Evolutionary conservation across 2,797 vertebrate species (phyloP).

Genomic region (Oophaga sylvatica): DNA sequence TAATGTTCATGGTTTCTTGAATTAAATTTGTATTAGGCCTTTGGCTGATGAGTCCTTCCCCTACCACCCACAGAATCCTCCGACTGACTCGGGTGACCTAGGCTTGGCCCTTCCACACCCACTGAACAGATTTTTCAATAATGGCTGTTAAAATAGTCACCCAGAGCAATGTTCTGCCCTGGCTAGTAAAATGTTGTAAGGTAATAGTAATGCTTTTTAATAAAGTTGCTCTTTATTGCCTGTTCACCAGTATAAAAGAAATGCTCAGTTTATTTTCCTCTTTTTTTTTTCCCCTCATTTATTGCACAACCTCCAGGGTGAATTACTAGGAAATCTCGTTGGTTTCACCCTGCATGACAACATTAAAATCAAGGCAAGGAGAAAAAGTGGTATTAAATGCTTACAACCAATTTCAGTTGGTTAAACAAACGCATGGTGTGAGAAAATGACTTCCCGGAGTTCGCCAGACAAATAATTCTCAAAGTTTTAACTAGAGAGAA

Average conservation of each 20-base stretch:
- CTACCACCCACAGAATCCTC: slow-evolving; percentile 23
- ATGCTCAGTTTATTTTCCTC: slow-evolving; percentile 60
- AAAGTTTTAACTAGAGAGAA: slow-evolving; percentile 58
- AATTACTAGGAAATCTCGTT: slow-evolving; percentile 59
- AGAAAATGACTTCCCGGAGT: slow-evolving; percentile 56
- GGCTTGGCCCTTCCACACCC: slow-evolving; percentile 53
- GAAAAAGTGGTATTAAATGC: slow-evolving; percentile 60
- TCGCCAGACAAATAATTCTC: slow-evolving; percentile 57
- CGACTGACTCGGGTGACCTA: slow-evolving; percentile 41
- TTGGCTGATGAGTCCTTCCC: slow-evolving; percentile 26
- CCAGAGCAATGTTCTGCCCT: slow-evolving; percentile 56
- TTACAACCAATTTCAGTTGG: slow-evolving; percentile 61
- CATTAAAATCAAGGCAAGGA: slow-evolving; percentile 62
- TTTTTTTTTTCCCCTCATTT: slow-evolving; percentile 49
- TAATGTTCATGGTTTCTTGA: slow-evolving; percentile 34
- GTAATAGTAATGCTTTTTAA: slow-evolving; percentile 61
- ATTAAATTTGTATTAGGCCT: slow-evolving; percentile 37
- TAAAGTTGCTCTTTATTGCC: slow-evolving; percentile 62
- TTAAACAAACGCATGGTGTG: slow-evolving; percentile 59
- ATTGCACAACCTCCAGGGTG: slow-evolving; percentile 61
- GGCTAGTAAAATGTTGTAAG: slow-evolving; percentile 55
- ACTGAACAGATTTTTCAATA: slow-evolving; percentile 54
- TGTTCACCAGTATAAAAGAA: slow-evolving; percentile 57
- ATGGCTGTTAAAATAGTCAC: slow-evolving; percentile 59
- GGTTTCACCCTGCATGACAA: slow-evolving; percentile 60